Percentiles rank a stretch among this genome's conserved stretches.
Conservation (phyloP, 2,888 invertebrate species). For the Zele albiditarsus region DNA sequence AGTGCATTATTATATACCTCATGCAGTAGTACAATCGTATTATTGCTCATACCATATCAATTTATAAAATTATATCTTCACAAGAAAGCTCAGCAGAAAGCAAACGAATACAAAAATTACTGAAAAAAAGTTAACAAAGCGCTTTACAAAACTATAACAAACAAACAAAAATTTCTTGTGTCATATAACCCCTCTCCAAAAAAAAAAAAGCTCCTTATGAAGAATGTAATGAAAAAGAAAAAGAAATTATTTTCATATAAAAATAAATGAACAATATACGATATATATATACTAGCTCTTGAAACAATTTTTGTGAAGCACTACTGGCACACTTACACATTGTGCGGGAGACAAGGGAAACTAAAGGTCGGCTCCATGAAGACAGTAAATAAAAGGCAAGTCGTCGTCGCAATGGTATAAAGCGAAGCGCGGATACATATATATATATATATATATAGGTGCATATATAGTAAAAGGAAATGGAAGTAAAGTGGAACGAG, state of each 20-base stretch:
- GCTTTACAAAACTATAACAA: no score
- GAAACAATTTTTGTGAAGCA: constrained; percentile 5
- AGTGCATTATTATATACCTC: neutral
- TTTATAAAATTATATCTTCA: neutral
- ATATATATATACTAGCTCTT: constrained; percentile 2
- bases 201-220: neutral
- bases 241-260: constrained; percentile 8
- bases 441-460: constrained; percentile 11
- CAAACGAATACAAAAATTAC: neutral
- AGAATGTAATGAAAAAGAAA: neutral
- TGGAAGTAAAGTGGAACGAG: constrained; percentile 39
- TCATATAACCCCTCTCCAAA: neutral
- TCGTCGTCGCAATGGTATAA: constrained; percentile 17
- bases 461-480: constrained; percentile 2
- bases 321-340: constrained; percentile 9
- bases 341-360: constrained; percentile 25
- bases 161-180: neutral
- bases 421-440: constrained; percentile 6
- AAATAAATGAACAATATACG: neutral
- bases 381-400: constrained; percentile 33
- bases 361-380: constrained; percentile 32
- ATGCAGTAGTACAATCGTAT: neutral
- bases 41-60: neutral
- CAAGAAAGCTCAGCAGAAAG: neutral
- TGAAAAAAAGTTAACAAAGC: no score